These are phyloP conservation scores for Tromatobia lineatoria DNA, from an alignment of 2,888 invertebrate species.

Conservation along the genomic window DNA sequence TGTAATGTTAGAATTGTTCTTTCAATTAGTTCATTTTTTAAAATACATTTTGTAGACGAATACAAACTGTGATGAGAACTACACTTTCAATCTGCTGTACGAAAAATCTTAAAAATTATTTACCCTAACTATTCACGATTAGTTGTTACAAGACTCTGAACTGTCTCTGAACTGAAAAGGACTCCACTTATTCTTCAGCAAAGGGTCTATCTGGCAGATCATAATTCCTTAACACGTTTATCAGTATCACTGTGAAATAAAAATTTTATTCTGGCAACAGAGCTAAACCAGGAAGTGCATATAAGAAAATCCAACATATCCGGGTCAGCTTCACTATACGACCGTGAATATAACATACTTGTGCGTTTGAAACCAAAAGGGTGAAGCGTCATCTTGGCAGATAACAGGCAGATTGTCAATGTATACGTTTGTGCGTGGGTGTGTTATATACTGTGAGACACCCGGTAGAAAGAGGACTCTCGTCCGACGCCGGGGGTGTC, in stretches of 20 bases:
- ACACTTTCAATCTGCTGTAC: too few relatives aligned
- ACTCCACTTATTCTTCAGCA: too few relatives aligned
- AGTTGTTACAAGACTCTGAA: too few relatives aligned
- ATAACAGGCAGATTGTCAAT: constrained; percentile 46
- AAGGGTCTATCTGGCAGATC: not conserved
- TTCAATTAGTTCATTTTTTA: too few relatives aligned
- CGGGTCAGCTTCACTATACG: constrained; percentile 39
- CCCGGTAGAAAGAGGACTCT: constrained; percentile 79
- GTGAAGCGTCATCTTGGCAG: constrained; percentile 49
- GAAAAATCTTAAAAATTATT: too few relatives aligned
- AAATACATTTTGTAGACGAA: too few relatives aligned
- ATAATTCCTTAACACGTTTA: not conserved
- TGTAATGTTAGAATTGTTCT: too few relatives aligned
- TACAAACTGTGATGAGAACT: too few relatives aligned
- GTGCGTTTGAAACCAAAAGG: constrained; percentile 25
- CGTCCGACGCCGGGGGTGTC: constrained; percentile 84
- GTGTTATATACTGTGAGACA: constrained; percentile 42
- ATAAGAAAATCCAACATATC: not conserved
- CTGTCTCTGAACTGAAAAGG: too few relatives aligned
- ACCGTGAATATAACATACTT: too few relatives aligned
- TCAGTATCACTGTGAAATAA: not conserved
- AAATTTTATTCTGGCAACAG: not conserved
- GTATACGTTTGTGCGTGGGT: constrained; percentile 23
- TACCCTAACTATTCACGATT: too few relatives aligned
- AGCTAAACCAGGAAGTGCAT: not conserved